A percentile compares a stretch with the other conserved stretches of the same genome.
Evolutionary conservation across 2,797 vertebrate genomes (phyloP).

Genomic region (Bradypodion ventrale): DNA sequence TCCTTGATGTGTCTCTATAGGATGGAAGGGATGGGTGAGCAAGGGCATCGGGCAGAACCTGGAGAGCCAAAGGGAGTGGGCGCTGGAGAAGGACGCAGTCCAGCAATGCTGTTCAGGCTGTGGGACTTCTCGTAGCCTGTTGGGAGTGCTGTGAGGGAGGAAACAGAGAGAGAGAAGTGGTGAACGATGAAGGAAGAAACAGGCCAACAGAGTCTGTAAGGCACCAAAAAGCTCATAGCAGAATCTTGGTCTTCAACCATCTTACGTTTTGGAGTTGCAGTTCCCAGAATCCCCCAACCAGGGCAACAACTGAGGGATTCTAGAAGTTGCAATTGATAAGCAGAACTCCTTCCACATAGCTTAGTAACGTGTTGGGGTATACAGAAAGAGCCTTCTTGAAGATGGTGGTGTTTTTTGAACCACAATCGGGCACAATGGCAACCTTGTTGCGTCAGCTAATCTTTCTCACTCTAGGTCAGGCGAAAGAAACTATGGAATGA

Average conservation of each 20-base stretch:
- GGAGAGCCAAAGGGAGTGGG: slow-evolving; percentile 85
- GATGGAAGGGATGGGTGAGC: slow-evolving; percentile 91
- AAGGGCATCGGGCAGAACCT: slow-evolving; percentile 83
- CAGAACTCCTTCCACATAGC: background rate
- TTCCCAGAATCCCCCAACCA: background rate
- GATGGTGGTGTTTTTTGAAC: no score
- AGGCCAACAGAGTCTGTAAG: background rate
- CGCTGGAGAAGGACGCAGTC: slow-evolving; percentile 85
- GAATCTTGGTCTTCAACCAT: background rate
- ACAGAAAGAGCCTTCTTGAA: no score
- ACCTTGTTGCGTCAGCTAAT: no score
- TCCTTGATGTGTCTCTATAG: slow-evolving; percentile 76
- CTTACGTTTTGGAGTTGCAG: background rate
- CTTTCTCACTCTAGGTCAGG: no score
- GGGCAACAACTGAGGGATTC: background rate
- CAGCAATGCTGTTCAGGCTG: slow-evolving; percentile 89
- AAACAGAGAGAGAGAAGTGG: slow-evolving; percentile 78
- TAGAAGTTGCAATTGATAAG: background rate
- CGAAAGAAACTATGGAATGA: no score
- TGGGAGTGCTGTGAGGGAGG: slow-evolving; percentile 44
- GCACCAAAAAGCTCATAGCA: background rate
- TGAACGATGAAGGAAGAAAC: slow-evolving; percentile 73
- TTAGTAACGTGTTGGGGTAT: no score
- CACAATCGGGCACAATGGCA: no score
- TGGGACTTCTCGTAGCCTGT: slow-evolving; percentile 90